Evolutionary conservation across 2,888 invertebrate genomes (phyloP), one percentile per base, ranked within the genome.

Genomic region (Synanthedon tipuliformis): DNA sequence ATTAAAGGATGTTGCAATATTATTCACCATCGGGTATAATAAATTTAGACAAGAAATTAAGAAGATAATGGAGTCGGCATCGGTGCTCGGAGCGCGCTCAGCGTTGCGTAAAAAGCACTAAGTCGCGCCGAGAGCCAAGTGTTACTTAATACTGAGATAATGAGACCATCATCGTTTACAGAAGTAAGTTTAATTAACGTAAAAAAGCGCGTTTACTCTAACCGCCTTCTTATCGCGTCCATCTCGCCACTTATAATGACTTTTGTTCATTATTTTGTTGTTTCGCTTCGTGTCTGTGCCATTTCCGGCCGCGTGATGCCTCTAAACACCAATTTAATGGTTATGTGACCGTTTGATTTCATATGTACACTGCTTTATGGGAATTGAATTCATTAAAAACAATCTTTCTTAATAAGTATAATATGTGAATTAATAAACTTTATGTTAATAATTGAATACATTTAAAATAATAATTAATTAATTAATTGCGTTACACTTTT

Each of bases 171-270:
- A 79, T 78, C 78, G 80, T 85, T 85, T 85, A 84, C 78, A 79
- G 76, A 82, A 79, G 75, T 78, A 76, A 80, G 81, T 83, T 86
- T 87, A 86, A 87, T 87, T 86, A 87, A 85, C 81, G 85, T 86
- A 82, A 85, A 79, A 34, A 84, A 82, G 81, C 75, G 69, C 85
- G 82, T 84, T 85, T 85, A 85, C 75, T 79, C 73, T 79, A 82
- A 79, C 80, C 75, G 80, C 69, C 66, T 63, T 61, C 70, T 81
- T 84, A 85, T 85, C 85, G 71, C 68, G 53, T 57, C 70, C 71
- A 85, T 83, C 81, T 81, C 66, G 73, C 72, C 77, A 71, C 76
- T 78, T 80, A 82, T 83, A 81, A 86, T 83, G 75, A 83, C 78
- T 84, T 79, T 83, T 77, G 81, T 84, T 85, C 82, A 84, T 85